Percentiles rank a stretch among this genome's conserved stretches.
phyloP scores from a whole-genome alignment of 2,888 invertebrate species.

The Tetheella fluctuosa region DNA sequence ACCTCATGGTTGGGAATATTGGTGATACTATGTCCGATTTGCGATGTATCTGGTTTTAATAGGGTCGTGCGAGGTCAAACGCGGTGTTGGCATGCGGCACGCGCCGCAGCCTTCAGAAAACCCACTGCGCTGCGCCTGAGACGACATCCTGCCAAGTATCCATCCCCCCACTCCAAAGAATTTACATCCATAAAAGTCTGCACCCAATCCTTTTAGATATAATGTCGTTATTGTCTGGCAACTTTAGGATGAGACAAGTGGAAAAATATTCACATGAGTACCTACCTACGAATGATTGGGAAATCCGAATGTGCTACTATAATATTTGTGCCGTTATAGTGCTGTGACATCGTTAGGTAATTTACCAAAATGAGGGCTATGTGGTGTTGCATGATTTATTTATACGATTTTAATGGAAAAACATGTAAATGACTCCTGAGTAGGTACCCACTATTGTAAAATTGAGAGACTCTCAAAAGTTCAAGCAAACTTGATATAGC shows the following conservation, averaged over 20 bases:
- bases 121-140: slow-evolving; percentile 75
- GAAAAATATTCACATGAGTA: slow-evolving; percentile 53
- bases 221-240: slow-evolving; percentile 66
- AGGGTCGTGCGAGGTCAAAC: slow-evolving; percentile 76
- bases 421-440: not conserved
- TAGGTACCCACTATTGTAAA: no score
- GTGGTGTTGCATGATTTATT: slow-evolving; percentile 18
- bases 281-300: slow-evolving; percentile 50
- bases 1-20: slow-evolving; percentile 68
- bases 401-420: not conserved
- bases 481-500: not conserved
- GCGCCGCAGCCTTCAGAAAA: slow-evolving; percentile 83
- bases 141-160: slow-evolving; percentile 69
- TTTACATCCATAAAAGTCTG: slow-evolving; percentile 38
- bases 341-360: slow-evolving; percentile 37
- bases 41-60: slow-evolving; percentile 78
- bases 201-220: slow-evolving; percentile 60
- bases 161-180: slow-evolving; percentile 62
- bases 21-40: slow-evolving; percentile 67
- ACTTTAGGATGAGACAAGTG: slow-evolving; percentile 42
- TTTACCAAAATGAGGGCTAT: slow-evolving; percentile 38
- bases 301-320: slow-evolving; percentile 61
- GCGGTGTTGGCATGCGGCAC: slow-evolving; percentile 82
- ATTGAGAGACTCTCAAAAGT: not conserved
- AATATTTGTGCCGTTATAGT: slow-evolving; percentile 35